Evolutionary conservation across 2,888 invertebrate genomes (phyloP), one percentile per base, ranked within the genome.

Genomic region (Agonum fuliginosum): DNA sequence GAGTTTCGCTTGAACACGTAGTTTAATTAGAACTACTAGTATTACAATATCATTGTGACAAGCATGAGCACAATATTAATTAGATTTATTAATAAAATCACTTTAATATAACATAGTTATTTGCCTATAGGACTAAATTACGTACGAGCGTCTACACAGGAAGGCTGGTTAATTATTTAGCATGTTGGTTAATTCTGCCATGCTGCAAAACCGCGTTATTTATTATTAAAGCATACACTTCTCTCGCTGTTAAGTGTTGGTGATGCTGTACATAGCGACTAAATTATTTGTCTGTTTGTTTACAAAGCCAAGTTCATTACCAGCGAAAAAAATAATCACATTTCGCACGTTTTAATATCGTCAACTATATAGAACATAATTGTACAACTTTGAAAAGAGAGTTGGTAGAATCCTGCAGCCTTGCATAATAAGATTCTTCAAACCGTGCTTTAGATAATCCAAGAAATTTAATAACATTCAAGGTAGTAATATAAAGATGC

Each of bases 151-250:
- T 62, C 54, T 54, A 54, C 12, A 24, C 24, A 54, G 54, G 54
- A 54, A 54, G 22, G 24, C n/a, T 24, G 12, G 54, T 54, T 54
- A 54, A 54, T 54, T 54, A 54, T 54, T 54, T 54, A 20, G 54
- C 24, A n/a, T 22, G 54, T 24, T 54, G 54, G 54, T 54, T 54
- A 54, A 54, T 54, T 54, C 54, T 54, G 24, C 54, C 54, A 54
- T 54, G 54, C 54, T 54, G 54, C 54, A 54, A 54, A 54, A 24
- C 54, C 54, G n/a, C 27, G 54, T 24, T 54, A 54, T 54, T 54
- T 54, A 54, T 54, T 54, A 54, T 54, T 54, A 24, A 51, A 54
- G 22, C 54, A 54, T 22, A 54, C 54, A 24, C 24, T 54, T 54
- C 54, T 54, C 54, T 20, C 24, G 54, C 12, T 51, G 51, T 51